These are phyloP conservation scores for Rhagonycha lutea DNA, from an alignment of 2,888 invertebrate genomes.

Conservation along the genomic window DNA sequence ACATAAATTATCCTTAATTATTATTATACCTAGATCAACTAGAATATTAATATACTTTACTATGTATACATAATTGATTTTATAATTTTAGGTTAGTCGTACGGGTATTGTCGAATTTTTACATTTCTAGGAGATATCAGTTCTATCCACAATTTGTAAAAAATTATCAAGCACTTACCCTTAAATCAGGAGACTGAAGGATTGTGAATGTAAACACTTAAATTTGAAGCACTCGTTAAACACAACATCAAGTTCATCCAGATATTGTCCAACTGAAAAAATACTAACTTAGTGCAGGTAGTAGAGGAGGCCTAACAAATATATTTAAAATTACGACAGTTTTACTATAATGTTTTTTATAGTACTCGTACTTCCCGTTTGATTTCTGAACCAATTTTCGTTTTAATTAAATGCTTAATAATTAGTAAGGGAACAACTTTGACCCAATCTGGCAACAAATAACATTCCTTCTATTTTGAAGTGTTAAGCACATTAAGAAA, in stretches of 20 bases:
- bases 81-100: neutral
- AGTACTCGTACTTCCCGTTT: no score
- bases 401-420: no score
- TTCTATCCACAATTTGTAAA: no score
- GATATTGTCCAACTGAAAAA: neutral
- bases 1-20: neutral
- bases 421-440: neutral
- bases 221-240: neutral
- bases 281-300: no score
- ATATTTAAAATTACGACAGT: no score
- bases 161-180: neutral
- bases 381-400: no score
- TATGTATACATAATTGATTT: neutral
- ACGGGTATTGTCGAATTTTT: no score
- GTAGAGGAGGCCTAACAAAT: no score
- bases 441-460: neutral
- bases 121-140: no score
- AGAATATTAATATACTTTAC: neutral
- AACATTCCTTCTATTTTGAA: neutral
- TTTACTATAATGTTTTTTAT: no score
- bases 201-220: neutral
- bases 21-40: neutral
- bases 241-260: neutral
- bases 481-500: neutral
- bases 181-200: neutral